phyloP scores from a whole-genome alignment of 2,797 vertebrate species.

The Sandelia bainsii region DNA sequence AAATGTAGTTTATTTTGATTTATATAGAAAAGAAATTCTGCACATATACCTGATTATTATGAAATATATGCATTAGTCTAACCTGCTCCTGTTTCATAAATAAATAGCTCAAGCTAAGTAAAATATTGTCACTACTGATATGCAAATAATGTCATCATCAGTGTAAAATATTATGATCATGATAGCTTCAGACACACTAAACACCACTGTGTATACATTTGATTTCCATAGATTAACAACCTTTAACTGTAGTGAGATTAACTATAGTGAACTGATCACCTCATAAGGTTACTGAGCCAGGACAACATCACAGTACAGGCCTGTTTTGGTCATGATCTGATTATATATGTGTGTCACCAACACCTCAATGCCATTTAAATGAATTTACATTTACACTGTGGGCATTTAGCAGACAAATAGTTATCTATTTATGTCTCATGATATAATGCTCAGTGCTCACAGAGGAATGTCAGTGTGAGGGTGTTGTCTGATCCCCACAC shows the following conservation, averaged over 20 bases:
- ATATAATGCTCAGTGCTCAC: slow-evolving; percentile 17
- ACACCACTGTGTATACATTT: slow-evolving; percentile 37
- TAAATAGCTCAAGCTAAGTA: slow-evolving; percentile 29
- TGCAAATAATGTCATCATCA: slow-evolving; percentile 53
- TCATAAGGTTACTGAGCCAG: slow-evolving; percentile 57
- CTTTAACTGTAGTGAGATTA: slow-evolving; percentile 10
- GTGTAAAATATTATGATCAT: slow-evolving; percentile 28
- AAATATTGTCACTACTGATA: slow-evolving; percentile 46
- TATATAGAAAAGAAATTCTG: neutral
- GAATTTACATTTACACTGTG: slow-evolving; percentile 69
- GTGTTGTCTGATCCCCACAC: slow-evolving; percentile 50
- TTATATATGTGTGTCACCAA: slow-evolving; percentile 37
- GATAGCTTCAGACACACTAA: slow-evolving; percentile 35
- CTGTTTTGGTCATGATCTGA: slow-evolving; percentile 39
- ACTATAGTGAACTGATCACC: slow-evolving; percentile 37
- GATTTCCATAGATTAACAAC: slow-evolving; percentile 61
- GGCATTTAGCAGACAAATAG: slow-evolving; percentile 62
- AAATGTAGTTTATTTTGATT: neutral
- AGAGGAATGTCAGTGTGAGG: slow-evolving; percentile 53
- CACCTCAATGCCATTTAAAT: slow-evolving; percentile 57
- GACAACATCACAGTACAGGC: slow-evolving; percentile 7
- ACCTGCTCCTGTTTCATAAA: slow-evolving; percentile 13
- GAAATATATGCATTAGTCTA: neutral
- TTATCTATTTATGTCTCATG: slow-evolving; percentile 43
- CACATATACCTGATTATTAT: neutral